These are phyloP conservation scores for Tor tambroides DNA, from an alignment of 2,113 vertebrate species.

Conservation along the genomic window DNA sequence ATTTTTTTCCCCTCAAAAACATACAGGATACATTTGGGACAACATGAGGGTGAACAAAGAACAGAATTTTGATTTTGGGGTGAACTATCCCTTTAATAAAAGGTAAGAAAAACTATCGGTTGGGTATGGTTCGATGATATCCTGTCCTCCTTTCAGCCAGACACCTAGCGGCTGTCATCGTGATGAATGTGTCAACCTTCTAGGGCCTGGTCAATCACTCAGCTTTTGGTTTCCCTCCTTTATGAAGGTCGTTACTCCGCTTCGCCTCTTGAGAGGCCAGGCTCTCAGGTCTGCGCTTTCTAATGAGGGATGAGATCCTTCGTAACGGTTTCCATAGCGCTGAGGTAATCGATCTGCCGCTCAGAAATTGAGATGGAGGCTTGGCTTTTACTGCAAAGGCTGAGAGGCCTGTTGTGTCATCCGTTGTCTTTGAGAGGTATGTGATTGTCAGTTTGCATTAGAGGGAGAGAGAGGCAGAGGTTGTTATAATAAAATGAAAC, in stretches of 20 bases:
- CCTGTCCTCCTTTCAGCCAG: background rate
- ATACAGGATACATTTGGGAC: background rate
- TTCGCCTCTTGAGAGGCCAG: conserved; percentile 29
- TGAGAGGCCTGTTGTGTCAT: conserved; percentile 29
- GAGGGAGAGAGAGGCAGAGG: background rate
- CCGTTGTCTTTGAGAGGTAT: conserved; percentile 26
- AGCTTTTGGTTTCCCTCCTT: conserved; percentile 15
- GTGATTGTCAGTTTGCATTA: conserved; percentile 43
- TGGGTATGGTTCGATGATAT: no score
- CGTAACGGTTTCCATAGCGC: conserved; percentile 21
- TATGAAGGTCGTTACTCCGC: conserved; percentile 17
- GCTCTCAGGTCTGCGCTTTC: background rate
- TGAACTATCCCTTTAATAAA: background rate
- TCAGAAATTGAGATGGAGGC: conserved; percentile 41
- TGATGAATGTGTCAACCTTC: conserved; percentile 27
- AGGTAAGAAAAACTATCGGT: background rate
- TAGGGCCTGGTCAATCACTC: conserved; percentile 20
- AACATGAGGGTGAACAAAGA: background rate
- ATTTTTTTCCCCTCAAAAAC: background rate
- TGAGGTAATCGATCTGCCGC: conserved; percentile 18
- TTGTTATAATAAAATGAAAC: conserved; percentile 35
- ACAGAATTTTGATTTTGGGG: background rate
- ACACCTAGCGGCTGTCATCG: conserved; percentile 9
- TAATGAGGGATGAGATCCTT: conserved; percentile 37
- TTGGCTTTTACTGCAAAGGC: conserved; percentile 23